Base-by-base conservation (phyloP, 2,888 invertebrate species). In the Dendrolimus houi region DNA sequence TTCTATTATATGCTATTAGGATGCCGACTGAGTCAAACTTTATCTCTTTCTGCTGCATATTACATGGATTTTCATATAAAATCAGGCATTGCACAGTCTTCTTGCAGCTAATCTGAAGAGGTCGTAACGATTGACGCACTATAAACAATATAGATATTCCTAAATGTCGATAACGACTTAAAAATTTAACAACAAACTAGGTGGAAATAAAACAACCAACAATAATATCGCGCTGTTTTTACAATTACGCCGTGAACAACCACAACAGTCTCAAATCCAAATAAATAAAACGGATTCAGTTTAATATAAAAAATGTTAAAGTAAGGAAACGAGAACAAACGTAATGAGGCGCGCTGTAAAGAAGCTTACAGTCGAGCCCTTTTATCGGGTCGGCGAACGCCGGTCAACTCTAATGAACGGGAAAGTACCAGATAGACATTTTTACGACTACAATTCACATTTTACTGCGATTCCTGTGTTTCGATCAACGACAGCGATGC, bases 371-470 rank as follows among this genome's bases (percentile, higher is more conserved):
- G 62, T 70, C 58, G 59, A 65, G 65, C 70, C 66, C 67, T 61
- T 67, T 69, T 68, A 74, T 72, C 71, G 70, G 65, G 62, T 59
- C 62, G 61, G 63, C 69, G 62, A 64, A 67, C 66, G 59, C 65
- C 47, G 47, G 47, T 47, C 47, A 47, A 57, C 66, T 67, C 74
- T 80, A 80, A 79, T 81, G 78, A 79, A 72, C 75, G 71, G 70
- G 71, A 70, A 76, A 76, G 64, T 69, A 64, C 60, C 66, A 69
- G 72, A 73, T 76, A 74, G 71, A 72, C 72, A 64, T 69, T 82
- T 82, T 83, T 78, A 82, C 70, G 68, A 62, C 63, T 60, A 63
- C 67, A 67, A 70, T 54, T 64, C 52, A 57, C 56, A 57, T 58
- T 62, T 60, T 56, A 57, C 56, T 57, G 56, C 47, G 56, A 41